phyloP scores from a whole-genome alignment of 2,888 invertebrate species.

The Parthenolecanium corni region DNA sequence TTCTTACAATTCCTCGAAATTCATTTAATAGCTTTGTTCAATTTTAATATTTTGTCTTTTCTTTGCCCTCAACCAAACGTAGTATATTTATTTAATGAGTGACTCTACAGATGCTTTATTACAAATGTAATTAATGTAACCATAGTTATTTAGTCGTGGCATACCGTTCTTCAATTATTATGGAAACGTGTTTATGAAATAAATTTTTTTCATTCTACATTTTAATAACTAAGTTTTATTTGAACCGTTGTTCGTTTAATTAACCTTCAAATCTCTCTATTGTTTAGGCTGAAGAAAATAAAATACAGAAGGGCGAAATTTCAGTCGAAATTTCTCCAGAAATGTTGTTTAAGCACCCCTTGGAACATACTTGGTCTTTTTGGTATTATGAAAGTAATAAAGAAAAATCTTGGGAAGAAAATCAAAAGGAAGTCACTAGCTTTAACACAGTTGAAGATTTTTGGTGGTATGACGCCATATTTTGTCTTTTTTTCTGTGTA shows the following conservation, averaged over 20 bases:
- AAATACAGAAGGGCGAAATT: conserved; percentile 15
- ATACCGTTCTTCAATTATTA: too few relatives aligned
- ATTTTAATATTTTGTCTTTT: too few relatives aligned
- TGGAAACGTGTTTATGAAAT: too few relatives aligned
- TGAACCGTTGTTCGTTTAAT: neutral
- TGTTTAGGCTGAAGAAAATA: conserved; percentile 21
- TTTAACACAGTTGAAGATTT: conserved; percentile 99
- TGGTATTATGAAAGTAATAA: conserved; percentile 97
- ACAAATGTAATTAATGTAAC: too few relatives aligned
- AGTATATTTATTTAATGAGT: neutral
- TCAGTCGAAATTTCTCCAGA: conserved; percentile 19
- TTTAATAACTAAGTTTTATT: neutral
- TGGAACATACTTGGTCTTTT: conserved; percentile 91
- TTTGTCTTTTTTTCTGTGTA: conserved; percentile 3
- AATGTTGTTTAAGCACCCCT: conserved; percentile 60
- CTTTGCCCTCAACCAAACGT: too few relatives aligned
- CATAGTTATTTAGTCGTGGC: too few relatives aligned
- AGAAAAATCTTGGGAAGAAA: conserved; percentile 83
- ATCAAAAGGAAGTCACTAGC: conserved; percentile 82
- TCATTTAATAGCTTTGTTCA: too few relatives aligned
- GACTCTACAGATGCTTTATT: too few relatives aligned
- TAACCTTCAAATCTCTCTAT: conserved; percentile 5
- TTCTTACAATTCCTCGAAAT: too few relatives aligned
- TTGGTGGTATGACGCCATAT: conserved; percentile 65
- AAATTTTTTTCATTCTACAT: neutral